Evolutionary conservation across 2,888 invertebrate genomes (phyloP), one percentile per base, ranked within the genome.

Genomic region (Micoletzkya japonica): DNA sequence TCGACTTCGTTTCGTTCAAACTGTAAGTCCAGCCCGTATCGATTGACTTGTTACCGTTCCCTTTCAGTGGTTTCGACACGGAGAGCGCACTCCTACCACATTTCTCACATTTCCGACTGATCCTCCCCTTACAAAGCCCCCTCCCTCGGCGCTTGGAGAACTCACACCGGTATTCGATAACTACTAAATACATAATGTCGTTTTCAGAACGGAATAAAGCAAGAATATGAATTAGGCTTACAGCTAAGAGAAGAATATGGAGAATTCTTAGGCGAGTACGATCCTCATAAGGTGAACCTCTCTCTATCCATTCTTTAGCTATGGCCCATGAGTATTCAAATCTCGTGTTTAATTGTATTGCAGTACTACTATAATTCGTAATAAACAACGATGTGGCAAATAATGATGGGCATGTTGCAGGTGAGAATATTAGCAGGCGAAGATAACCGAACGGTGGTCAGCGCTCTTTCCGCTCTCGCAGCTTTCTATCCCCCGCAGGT

Each of bases 21-120:
- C 54, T 26, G 64, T 66, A 30, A 54, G 64, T 66, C 36, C 7
- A 32, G 20, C 32, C 49, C 24, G 3, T 49, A 24, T 44, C 49
- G 30, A 32, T 63, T 63, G 17, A 6, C 6, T 32, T 2, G 17
- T 32, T 63, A 30, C 30, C 30, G 49, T 44, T 14, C 20, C 44
- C 32, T 28, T 54, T 36, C 50, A 68, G 68, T 68, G 68, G 68
- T 68, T 68, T 24, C 68, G 68, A 44, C 68, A 68, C 34, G 68
- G 68, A 10, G 68, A 68, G 49, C 50, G 68, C 44, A 58, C 68
- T 6, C 68, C 68, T 1, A 68, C 68, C 32, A 68, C 57, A 26
- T 68, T 44, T 37, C 20, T 58, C 24, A n/a, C 44, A 20, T 68
- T 68, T 49, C 68, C 68, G 26, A 58, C 39, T 10, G 68, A 68